Conservation (phyloP, 2,113 vertebrate species). For the Trinectes maculatus region DNA sequence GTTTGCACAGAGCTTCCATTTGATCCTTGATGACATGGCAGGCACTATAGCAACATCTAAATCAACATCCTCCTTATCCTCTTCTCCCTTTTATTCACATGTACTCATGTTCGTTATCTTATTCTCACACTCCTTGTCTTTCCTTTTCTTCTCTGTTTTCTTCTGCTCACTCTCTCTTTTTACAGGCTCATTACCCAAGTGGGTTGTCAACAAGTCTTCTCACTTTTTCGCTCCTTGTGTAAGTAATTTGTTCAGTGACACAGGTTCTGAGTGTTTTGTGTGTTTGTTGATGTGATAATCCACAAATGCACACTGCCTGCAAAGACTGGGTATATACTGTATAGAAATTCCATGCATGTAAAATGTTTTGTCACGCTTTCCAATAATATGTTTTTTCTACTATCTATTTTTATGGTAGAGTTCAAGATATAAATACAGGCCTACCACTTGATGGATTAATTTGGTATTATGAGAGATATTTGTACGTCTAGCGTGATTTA, state of each 20-base stretch:
- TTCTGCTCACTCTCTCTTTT: slow-evolving; percentile 19
- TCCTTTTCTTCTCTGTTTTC: background rate
- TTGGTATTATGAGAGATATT: too few species aligned
- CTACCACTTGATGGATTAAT: too few species aligned
- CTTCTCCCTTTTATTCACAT: background rate
- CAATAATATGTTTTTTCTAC: background rate
- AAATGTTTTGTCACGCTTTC: background rate
- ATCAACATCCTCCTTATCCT: background rate
- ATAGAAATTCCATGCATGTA: background rate
- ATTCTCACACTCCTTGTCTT: background rate
- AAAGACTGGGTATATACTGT: background rate
- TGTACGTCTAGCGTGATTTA: too few species aligned
- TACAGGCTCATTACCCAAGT: slow-evolving; percentile 94
- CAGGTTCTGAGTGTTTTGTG: slow-evolving; percentile 2
- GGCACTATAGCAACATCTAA: slow-evolving; percentile 14
- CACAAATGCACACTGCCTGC: background rate
- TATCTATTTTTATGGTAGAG: too few species aligned
- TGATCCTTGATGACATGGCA: slow-evolving; percentile 27
- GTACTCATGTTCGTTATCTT: too few species aligned
- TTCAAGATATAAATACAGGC: too few species aligned
- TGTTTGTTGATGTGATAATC: slow-evolving; percentile 16
- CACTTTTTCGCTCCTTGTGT: slow-evolving; percentile 93
- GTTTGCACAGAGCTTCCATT: slow-evolving; percentile 24
- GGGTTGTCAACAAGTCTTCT: slow-evolving; percentile 97
- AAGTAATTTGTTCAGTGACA: slow-evolving; percentile 69